phyloP scores from a whole-genome alignment of 2,888 invertebrate species.

The Notocelia uddmanniana region DNA sequence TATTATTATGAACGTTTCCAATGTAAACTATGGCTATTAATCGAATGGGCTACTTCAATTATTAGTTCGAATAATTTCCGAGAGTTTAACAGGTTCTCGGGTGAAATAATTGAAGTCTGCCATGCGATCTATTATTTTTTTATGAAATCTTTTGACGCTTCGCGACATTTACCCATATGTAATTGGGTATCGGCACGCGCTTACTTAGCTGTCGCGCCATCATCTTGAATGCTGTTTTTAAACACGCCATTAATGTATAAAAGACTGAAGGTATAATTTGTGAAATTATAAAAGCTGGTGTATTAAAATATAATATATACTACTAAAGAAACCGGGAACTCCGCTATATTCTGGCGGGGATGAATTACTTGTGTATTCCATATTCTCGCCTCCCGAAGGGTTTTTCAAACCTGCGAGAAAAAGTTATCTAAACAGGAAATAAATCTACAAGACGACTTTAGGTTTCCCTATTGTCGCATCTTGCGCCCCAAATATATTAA shows the following conservation, averaged over 20 bases:
- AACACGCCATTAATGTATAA: conserved; percentile 34
- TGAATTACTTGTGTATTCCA: too few species aligned
- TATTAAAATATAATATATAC: conserved; percentile 6
- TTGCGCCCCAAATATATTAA: background rate
- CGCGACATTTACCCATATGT: conserved; percentile 68
- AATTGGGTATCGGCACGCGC: conserved; percentile 61
- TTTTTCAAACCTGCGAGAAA: background rate
- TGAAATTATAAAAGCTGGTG: conserved; percentile 15
- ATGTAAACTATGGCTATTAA: conserved; percentile 51
- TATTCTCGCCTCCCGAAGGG: background rate
- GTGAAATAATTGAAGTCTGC: conserved; percentile 46
- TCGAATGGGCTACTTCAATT: conserved; percentile 48
- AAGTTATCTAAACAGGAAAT: background rate
- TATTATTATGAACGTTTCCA: conserved; percentile 36
- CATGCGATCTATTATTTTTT: conserved; percentile 54
- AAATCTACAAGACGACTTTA: background rate
- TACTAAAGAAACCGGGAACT: background rate
- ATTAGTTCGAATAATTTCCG: conserved; percentile 15
- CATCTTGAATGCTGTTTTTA: conserved; percentile 32
- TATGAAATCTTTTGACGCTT: conserved; percentile 63
- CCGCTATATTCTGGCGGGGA: too few species aligned
- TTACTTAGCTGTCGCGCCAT: conserved; percentile 59
- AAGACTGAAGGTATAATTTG: conserved; percentile 36
- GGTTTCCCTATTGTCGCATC: background rate
- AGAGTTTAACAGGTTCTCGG: conserved; percentile 11